Conservation (phyloP, 2,888 invertebrate genomes). For the Limnephilus rhombicus region DNA sequence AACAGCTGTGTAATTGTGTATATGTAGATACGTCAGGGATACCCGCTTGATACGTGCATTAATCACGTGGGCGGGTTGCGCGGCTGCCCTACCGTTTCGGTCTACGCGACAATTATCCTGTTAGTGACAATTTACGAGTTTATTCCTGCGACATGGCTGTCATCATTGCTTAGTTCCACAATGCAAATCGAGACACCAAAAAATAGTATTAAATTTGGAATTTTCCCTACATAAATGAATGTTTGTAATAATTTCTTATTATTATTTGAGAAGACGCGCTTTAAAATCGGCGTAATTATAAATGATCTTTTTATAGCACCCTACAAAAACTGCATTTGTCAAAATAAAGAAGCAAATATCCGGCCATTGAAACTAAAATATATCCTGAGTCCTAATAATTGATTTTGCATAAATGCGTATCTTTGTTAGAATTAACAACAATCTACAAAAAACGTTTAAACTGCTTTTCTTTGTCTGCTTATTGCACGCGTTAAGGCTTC, state of each 20-base stretch:
- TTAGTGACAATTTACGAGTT: conserved; percentile 44
- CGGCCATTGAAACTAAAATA: background rate
- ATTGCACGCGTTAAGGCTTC: background rate
- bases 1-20: background rate
- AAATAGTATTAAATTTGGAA: background rate
- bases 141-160: background rate
- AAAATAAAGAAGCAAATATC: background rate
- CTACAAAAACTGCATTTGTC: background rate
- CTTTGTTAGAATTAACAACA: background rate
- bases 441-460: background rate
- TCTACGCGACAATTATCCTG: conserved; percentile 54
- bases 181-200: background rate
- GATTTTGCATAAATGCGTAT: background rate
- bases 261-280: background rate
- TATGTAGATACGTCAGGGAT: background rate
- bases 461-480: background rate
- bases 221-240: too few species aligned
- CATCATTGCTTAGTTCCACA: background rate
- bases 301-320: background rate
- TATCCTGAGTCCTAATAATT: background rate
- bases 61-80: conserved; percentile 45
- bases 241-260: background rate
- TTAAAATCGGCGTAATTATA: background rate
- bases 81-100: conserved; percentile 46
- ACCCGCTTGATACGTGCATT: background rate